phyloP scores from a whole-genome alignment of 2,888 invertebrate species.

The Pyrrhosoma nymphula region DNA sequence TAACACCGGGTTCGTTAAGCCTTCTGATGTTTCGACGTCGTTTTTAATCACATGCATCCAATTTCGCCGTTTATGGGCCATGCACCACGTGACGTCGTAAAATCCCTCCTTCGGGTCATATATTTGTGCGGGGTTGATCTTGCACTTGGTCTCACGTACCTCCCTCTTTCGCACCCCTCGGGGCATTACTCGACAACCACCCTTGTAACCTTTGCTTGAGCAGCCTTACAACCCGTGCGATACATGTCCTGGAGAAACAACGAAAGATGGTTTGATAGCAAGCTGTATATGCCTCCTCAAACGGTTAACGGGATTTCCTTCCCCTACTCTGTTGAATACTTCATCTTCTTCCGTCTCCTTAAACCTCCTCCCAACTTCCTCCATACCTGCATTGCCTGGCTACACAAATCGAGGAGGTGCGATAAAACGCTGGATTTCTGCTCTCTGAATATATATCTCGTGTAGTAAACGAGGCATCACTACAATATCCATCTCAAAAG shows the following conservation, averaged over 20 bases:
- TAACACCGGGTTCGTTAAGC: constrained; percentile 17
- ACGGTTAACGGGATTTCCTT: background rate
- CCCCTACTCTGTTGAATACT: background rate
- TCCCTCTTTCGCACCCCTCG: background rate
- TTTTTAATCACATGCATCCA: constrained; percentile 11
- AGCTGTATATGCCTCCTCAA: background rate
- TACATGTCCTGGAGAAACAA: background rate
- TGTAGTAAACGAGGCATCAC: background rate
- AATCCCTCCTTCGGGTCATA: background rate
- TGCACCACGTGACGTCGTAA: constrained; percentile 1
- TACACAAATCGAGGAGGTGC: background rate
- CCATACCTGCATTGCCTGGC: background rate
- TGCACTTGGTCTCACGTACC: background rate
- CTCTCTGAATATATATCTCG: background rate
- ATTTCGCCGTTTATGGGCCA: background rate
- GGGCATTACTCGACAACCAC: background rate
- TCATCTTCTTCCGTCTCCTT: background rate
- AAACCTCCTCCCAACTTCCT: background rate
- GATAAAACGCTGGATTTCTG: background rate
- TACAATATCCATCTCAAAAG: background rate
- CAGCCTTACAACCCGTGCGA: background rate
- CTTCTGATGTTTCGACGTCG: background rate
- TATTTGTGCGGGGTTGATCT: background rate
- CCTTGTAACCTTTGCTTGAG: no score
- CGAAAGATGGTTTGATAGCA: background rate